Base-by-base conservation (phyloP, 1,140 invertebrate species). In the Bradynema listronoti region DNA sequence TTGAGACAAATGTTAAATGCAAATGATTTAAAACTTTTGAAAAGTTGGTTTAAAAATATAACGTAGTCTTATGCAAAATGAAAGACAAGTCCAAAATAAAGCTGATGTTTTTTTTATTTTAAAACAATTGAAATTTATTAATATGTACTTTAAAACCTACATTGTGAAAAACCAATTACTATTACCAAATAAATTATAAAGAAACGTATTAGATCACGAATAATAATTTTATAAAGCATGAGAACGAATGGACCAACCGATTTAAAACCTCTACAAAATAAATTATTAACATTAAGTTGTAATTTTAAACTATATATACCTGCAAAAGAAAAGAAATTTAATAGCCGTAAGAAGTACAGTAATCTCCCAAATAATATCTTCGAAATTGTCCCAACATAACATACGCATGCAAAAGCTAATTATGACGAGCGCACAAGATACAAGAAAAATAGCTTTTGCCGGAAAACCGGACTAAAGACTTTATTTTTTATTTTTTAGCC, bases 201-300 rank as follows among this genome's bases (percentile, higher is more conserved):
- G 80, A 97, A 98, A 68, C 92, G 84, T 5, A 95, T 80, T 14
- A 98, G 79, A 81, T 98, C 93, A 61, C 90, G 90, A 83, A 88
- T 87, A 19, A 98, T 87, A 90, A 98, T 98, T 66, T 91, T 85
- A 80, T 98, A 97, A 63, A 98, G 92, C 92, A 97, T 98, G 46
- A 95, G 90, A 5, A 97, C 92, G 84, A 96, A 96, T 6, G 92
- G 92, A 0, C 92, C 92, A 0, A 96, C 90, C 0, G 90, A 71
- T 61, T 64, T 64, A 29, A 64, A 64, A 22, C 62, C 62, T 16
- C 62, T 64, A 50, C 49, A 64, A 65, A 19, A 4, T 3, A 46
- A 4, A 2, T 22, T 14, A 64, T 36, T 16, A 16, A 25, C 2
- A 5, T 30, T n/a, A 24, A n/a, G 9, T n/a, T 11, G 4, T 22